phyloP scores from a whole-genome alignment of 2,113 vertebrate species.

The Callipepla californica region DNA sequence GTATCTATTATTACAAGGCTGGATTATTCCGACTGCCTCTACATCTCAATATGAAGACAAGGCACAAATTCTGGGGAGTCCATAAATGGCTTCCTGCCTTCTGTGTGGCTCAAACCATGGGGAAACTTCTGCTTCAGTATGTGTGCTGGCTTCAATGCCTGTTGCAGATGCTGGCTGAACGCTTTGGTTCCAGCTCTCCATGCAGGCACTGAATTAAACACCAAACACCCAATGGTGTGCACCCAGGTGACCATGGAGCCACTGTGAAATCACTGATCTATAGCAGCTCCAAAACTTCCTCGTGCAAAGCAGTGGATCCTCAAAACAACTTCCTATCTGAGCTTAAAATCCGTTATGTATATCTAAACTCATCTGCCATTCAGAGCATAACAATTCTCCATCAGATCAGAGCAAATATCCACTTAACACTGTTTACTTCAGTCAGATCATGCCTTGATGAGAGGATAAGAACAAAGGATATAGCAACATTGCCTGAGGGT shows the following conservation, averaged over 20 bases:
- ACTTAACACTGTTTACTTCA: neutral
- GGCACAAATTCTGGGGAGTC: neutral
- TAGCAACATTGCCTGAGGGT: neutral
- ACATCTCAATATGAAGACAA: neutral
- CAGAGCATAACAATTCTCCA: neutral
- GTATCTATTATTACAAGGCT: neutral
- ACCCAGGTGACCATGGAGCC: neutral
- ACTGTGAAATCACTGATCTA: neutral
- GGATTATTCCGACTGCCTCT: neutral
- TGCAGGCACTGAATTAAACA: neutral
- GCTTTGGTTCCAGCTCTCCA: neutral
- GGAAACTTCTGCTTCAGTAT: neutral
- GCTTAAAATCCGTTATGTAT: accelerated
- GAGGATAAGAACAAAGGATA: neutral
- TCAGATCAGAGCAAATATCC: neutral
- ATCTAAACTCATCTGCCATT: neutral
- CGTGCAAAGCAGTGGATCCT: neutral
- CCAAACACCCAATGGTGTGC: neutral
- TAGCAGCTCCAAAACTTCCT: neutral
- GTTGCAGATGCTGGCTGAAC: neutral
- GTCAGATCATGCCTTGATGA: neutral
- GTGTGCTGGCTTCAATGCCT: neutral
- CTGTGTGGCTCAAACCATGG: neutral
- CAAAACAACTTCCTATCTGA: neutral
- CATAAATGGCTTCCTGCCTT: neutral